Percentiles rank a stretch among this genome's conserved stretches.
These are phyloP conservation scores for Pilophorus perplexus DNA, from an alignment of 2,888 invertebrate genomes.

Conservation along the genomic window DNA sequence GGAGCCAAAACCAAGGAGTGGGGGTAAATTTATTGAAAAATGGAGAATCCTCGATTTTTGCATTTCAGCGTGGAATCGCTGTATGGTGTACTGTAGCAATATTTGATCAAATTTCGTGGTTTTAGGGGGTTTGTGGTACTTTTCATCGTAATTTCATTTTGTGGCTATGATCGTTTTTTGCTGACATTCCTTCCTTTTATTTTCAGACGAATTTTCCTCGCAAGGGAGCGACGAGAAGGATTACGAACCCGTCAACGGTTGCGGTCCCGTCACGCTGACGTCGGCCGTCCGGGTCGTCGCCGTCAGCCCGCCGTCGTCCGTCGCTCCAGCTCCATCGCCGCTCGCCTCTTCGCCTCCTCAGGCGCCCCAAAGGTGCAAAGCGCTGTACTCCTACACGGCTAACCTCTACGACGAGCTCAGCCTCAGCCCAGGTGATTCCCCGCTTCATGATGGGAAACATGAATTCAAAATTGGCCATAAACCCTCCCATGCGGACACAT, in stretches of 20 bases:
- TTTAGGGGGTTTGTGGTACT: too few species aligned
- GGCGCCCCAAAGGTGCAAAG: slow-evolving; percentile 66
- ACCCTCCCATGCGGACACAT: too few species aligned
- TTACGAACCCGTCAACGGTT: neutral
- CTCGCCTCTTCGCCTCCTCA: slow-evolving; percentile 22
- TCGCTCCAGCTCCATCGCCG: neutral
- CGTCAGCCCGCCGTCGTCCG: neutral
- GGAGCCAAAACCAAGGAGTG: too few species aligned
- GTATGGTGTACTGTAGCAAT: too few species aligned
- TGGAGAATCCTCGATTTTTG: too few species aligned
- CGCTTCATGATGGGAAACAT: neutral
- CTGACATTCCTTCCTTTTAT: too few species aligned
- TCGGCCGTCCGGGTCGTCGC: slow-evolving; percentile 2
- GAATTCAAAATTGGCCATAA: too few species aligned
- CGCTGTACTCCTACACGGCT: slow-evolving; percentile 83
- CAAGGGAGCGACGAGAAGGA: slow-evolving; percentile 59
- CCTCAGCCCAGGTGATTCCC: slow-evolving; percentile 61
- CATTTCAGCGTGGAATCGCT: too few species aligned
- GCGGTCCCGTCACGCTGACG: neutral
- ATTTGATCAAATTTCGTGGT: too few species aligned
- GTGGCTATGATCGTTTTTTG: too few species aligned
- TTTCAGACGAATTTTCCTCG: slow-evolving; percentile 76
- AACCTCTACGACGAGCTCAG: slow-evolving; percentile 83
- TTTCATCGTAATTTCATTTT: too few species aligned
- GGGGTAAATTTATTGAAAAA: too few species aligned